Evolutionary conservation across 1,140 invertebrate species (phyloP).

Genomic region (Listronotus oregonensis): DNA sequence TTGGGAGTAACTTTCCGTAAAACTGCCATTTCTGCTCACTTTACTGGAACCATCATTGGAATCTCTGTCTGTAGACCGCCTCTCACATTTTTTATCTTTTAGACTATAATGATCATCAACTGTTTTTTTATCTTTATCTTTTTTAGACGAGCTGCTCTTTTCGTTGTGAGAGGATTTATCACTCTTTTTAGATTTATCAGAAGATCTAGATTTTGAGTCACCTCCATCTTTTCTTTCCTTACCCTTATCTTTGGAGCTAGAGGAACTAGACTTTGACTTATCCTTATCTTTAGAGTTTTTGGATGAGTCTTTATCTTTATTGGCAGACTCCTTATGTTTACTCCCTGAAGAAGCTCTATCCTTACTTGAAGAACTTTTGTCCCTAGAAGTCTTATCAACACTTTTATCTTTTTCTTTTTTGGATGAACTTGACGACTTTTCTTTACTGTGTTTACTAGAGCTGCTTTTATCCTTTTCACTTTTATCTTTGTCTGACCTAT

Average conservation of each 20-base stretch:
- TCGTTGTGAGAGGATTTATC: slow-evolving; percentile 3
- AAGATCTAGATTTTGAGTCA: slow-evolving; percentile 33
- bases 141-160: slow-evolving; percentile 31
- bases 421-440: slow-evolving; percentile 46
- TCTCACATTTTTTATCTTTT: slow-evolving; percentile 58
- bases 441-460: slow-evolving; percentile 28
- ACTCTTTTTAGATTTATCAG: slow-evolving; percentile 34
- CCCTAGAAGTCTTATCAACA: slow-evolving; percentile 29
- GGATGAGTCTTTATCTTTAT: slow-evolving; percentile 26
- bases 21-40: slow-evolving; percentile 33
- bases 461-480: slow-evolving; percentile 40
- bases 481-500: slow-evolving; percentile 36
- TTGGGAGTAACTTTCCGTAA: slow-evolving; percentile 33
- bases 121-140: slow-evolving; percentile 45
- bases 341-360: slow-evolving; percentile 52
- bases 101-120: slow-evolving; percentile 63
- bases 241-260: slow-evolving; percentile 36
- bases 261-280: slow-evolving; percentile 37
- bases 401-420: slow-evolving; percentile 21
- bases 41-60: slow-evolving; percentile 61
- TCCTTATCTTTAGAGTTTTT: slow-evolving; percentile 46
- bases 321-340: slow-evolving; percentile 42
- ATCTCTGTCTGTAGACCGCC: slow-evolving; percentile 63
- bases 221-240: slow-evolving; percentile 25
- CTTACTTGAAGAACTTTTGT: slow-evolving; percentile 44